These are phyloP conservation scores for Coregonus ussuriensis DNA, from an alignment of 2,797 vertebrate species.

Conservation along the genomic window DNA sequence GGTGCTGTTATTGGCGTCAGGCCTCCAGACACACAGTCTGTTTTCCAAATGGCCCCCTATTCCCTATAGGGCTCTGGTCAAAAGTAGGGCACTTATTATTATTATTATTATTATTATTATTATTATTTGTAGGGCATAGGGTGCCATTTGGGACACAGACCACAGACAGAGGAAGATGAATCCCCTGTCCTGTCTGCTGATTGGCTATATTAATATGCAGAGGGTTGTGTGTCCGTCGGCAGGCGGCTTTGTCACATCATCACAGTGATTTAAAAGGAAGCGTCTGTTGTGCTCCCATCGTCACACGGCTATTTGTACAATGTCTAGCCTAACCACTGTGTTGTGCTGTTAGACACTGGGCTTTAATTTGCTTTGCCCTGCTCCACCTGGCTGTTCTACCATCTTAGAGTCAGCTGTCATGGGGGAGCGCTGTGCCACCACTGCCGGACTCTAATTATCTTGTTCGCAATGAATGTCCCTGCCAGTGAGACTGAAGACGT, in stretches of 20 bases:
- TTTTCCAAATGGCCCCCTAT: background rate
- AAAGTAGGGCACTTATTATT: no score
- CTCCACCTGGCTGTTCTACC: slow-evolving; percentile 31
- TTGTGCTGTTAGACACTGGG: background rate
- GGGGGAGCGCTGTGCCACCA: background rate
- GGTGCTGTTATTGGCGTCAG: background rate
- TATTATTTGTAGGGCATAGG: background rate
- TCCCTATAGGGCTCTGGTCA: background rate
- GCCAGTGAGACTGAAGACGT: background rate
- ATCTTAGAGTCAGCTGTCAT: slow-evolving; percentile 13
- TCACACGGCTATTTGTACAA: background rate
- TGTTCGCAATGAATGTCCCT: background rate
- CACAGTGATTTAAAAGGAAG: slow-evolving; percentile 43
- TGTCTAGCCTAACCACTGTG: no score
- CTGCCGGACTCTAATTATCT: slow-evolving; percentile 4
- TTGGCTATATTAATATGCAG: slow-evolving; percentile 42
- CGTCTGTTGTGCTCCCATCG: slow-evolving; percentile 25
- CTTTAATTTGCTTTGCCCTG: slow-evolving; percentile 18
- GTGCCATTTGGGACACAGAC: background rate
- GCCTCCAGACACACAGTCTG: background rate
- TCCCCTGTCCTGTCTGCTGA: slow-evolving; percentile 28
- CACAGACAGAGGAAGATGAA: slow-evolving; percentile 29
- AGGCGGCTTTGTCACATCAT: slow-evolving; percentile 26
- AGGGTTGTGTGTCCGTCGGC: background rate
- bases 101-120: no score